Percentiles rank a stretch among this genome's conserved stretches.
Conservation (phyloP, 2,797 vertebrate genomes). For the Tapirus indicus region DNA sequence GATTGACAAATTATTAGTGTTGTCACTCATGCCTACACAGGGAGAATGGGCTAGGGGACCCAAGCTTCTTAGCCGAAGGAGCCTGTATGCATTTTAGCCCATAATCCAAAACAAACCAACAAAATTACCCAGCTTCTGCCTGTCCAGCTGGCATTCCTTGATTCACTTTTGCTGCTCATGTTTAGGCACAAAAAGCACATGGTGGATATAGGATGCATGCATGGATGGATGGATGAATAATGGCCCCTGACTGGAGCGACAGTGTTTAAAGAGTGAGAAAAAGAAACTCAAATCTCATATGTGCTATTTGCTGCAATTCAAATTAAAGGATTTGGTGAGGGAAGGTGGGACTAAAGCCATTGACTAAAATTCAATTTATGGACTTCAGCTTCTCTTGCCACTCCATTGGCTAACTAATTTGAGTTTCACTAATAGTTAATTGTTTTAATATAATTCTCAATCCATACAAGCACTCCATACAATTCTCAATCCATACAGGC, state of each 20-base stretch:
- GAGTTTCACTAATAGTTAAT: not conserved
- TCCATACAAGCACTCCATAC: not conserved
- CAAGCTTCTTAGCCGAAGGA: not conserved
- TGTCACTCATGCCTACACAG: not conserved
- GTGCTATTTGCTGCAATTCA: not conserved
- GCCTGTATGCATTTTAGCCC: not conserved
- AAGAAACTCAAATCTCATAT: not conserved
- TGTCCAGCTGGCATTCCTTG: not conserved
- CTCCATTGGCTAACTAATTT: slow-evolving; percentile 1
- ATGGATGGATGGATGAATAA: not conserved
- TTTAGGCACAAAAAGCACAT: not conserved
- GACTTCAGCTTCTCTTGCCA: not conserved
- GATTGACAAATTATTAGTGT: not conserved
- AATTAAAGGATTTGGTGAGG: not conserved
- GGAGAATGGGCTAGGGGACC: not conserved
- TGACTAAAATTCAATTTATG: not conserved
- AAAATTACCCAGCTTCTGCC: not conserved
- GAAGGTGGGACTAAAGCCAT: not conserved
- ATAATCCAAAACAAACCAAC: not conserved
- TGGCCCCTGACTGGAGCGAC: not conserved
- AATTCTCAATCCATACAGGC: not conserved
- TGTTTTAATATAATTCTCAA: not conserved
- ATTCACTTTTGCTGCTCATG: not conserved
- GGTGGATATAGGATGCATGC: not conserved
- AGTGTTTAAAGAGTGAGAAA: slow-evolving; percentile 8